Evolutionary conservation across 2,113 vertebrate species (phyloP).

Genomic region (Psittacara wagleri): DNA sequence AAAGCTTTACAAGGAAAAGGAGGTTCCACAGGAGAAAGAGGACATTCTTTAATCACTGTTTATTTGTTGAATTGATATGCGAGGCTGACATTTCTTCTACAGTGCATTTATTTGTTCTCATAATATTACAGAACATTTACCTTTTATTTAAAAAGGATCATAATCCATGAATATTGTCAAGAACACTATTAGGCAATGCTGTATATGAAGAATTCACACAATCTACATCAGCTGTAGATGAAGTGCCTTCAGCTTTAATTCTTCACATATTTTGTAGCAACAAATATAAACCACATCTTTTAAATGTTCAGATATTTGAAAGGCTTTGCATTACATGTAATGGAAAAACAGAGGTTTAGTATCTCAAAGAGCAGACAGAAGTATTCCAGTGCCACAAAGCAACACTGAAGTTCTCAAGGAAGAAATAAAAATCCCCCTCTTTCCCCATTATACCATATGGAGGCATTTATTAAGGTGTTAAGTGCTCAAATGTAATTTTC

Average conservation of each 20-base stretch:
- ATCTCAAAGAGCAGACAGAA: not conserved
- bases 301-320: not conserved
- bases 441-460: not conserved
- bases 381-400: not conserved
- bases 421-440: not conserved
- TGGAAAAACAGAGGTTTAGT: not conserved
- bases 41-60: conserved; percentile 51
- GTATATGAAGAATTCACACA: not conserved
- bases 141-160: conserved; percentile 32
- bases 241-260: not conserved
- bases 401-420: not conserved
- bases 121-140: conserved; percentile 30
- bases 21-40: not conserved
- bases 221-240: not conserved
- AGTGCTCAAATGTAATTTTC: not conserved
- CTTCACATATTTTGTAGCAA: not conserved
- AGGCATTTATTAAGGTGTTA: not conserved
- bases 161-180: conserved; percentile 3
- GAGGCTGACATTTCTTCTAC: conserved; percentile 3
- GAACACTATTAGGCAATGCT: not conserved
- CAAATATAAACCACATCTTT: not conserved
- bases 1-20: conserved; percentile 36
- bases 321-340: not conserved
- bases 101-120: conserved; percentile 26
- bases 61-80: not conserved